Conservation (phyloP, 2,797 vertebrate genomes). For the Sebastiscus tertius region DNA sequence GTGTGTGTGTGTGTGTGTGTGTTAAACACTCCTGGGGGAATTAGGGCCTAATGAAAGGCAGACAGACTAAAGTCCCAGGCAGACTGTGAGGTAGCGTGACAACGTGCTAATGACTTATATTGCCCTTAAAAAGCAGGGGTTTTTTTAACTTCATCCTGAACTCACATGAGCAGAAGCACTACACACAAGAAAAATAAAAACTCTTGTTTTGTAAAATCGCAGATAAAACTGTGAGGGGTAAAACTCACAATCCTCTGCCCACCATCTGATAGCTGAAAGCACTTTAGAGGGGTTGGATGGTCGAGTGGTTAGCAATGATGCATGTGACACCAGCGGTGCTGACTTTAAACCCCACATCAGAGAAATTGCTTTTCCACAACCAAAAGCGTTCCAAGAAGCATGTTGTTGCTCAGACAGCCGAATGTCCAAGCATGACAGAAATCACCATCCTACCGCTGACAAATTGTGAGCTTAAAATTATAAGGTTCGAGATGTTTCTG, state of each 20-base stretch:
- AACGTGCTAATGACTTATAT: slow-evolving; percentile 59
- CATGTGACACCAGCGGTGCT: slow-evolving; percentile 67
- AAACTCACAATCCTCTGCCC: slow-evolving; percentile 47
- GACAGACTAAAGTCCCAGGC: slow-evolving; percentile 50
- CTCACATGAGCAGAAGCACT: slow-evolving; percentile 10
- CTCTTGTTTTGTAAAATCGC: slow-evolving; percentile 11
- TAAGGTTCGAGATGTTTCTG: slow-evolving; percentile 2
- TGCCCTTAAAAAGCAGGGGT: slow-evolving; percentile 10
- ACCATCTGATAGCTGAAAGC: slow-evolving; percentile 60
- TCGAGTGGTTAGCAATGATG: slow-evolving; percentile 66
- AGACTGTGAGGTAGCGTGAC: slow-evolving; percentile 56
- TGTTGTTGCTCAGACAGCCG: slow-evolving; percentile 35
- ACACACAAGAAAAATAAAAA: slow-evolving; percentile 17
- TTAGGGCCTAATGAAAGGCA: slow-evolving; percentile 66
- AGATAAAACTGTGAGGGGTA: slow-evolving; percentile 27
- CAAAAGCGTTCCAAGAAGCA: slow-evolving; percentile 40
- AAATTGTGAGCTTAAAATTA: slow-evolving; percentile 47
- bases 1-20: slow-evolving; percentile 21
- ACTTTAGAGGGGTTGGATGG: slow-evolving; percentile 59
- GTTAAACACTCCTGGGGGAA: slow-evolving; percentile 51
- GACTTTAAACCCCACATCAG: slow-evolving; percentile 59
- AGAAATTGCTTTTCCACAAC: slow-evolving; percentile 64
- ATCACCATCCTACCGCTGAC: slow-evolving; percentile 28
- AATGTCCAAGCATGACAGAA: slow-evolving; percentile 34
- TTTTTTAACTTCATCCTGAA: not conserved